Conservation (phyloP, 2,113 vertebrate species). For the Silurus meridionalis region DNA sequence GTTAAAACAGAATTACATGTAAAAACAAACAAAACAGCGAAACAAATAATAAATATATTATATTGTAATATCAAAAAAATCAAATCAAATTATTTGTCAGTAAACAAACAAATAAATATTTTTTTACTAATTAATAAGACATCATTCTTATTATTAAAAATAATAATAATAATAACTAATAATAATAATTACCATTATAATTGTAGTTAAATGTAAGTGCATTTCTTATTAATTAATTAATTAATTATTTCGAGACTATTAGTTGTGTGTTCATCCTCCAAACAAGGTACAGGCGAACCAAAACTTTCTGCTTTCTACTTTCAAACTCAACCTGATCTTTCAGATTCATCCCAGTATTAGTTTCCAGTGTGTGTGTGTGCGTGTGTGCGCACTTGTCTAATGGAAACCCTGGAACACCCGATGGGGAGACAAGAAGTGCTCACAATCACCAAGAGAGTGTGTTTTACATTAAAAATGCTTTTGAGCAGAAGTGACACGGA, state of each 20-base stretch:
- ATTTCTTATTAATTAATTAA: not conserved
- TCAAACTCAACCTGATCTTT: constrained; percentile 12
- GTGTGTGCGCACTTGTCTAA: not conserved
- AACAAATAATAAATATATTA: not conserved
- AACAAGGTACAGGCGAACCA: not conserved
- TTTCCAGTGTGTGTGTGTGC: not conserved
- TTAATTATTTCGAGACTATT: not conserved
- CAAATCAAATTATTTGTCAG: not conserved
- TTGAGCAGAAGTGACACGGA: constrained; percentile 93
- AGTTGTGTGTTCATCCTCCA: not conserved
- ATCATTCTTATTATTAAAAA: not conserved
- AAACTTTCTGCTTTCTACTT: not conserved
- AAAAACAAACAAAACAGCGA: not conserved
- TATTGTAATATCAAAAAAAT: not conserved
- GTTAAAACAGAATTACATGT: not conserved
- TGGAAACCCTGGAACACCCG: constrained; percentile 87
- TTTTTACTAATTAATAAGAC: not conserved
- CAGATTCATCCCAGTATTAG: constrained; percentile 21
- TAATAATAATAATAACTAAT: no score
- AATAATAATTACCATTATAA: not conserved
- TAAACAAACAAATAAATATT: not conserved
- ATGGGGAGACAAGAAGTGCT: constrained; percentile 85
- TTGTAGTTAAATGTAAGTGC: not conserved
- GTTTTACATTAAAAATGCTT: constrained; percentile 98
- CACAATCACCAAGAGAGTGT: constrained; percentile 81